A percentile compares a stretch with the other conserved stretches of the same genome.
Conservation (phyloP, 2,888 invertebrate species). For the Calameuta filiformis region DNA sequence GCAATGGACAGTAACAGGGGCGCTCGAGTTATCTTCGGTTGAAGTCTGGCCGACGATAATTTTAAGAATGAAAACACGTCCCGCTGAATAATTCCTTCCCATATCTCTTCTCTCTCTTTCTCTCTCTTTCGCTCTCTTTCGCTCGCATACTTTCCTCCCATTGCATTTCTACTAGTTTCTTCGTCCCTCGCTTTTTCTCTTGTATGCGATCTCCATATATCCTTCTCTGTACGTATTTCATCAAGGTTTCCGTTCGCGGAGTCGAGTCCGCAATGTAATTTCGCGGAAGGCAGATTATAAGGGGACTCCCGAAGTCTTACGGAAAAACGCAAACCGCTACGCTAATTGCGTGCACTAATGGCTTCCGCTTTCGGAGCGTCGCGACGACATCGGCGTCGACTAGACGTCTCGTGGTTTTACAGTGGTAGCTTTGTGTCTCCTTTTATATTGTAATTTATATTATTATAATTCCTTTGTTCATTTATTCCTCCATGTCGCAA, state of each 20-base stretch:
- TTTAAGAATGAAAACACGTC: not conserved
- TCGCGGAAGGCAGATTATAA: constrained; percentile 23
- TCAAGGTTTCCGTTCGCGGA: not conserved
- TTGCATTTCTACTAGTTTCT: not conserved
- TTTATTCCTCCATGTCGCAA: not conserved
- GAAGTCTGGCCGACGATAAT: not conserved
- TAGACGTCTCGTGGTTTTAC: constrained; percentile 9
- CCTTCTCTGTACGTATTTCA: not conserved
- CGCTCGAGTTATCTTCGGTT: not conserved
- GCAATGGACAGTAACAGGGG: not conserved
- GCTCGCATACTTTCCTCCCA: not conserved
- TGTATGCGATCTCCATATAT: not conserved
- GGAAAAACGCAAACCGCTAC: constrained; percentile 20
- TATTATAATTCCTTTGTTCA: not conserved
- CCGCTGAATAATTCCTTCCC: not conserved
- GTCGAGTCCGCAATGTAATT: constrained; percentile 21
- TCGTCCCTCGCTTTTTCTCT: not conserved
- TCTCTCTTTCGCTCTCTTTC: no score
- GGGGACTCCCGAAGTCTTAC: constrained; percentile 2
- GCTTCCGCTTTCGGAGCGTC: constrained; percentile 30
- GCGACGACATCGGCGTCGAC: constrained; percentile 17
- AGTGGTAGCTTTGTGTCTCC: not conserved
- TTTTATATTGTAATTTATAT: not conserved
- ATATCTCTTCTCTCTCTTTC: not conserved
- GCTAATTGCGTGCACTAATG: constrained; percentile 42